Conservation (phyloP, 1,140 invertebrate species). For the Ceratoteleas bidentatus region DNA sequence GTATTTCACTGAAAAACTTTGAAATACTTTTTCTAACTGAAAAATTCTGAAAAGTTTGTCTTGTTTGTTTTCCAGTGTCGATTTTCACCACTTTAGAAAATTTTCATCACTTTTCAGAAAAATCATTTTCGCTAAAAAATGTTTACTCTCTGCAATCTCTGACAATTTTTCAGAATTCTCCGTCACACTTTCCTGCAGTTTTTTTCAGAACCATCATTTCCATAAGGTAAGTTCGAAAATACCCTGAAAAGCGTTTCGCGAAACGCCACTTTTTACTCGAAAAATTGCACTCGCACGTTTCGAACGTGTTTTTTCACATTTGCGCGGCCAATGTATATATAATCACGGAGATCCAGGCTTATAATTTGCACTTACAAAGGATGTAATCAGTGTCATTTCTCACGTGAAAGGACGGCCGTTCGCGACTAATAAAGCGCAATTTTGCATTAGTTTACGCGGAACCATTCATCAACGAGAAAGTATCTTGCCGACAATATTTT, state of each 20-base stretch:
- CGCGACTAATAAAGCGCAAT: slow-evolving; percentile 9
- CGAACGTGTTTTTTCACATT: slow-evolving; percentile 18
- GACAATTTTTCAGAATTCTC: too few species aligned
- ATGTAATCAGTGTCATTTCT: slow-evolving; percentile 46
- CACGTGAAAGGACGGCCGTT: too few species aligned
- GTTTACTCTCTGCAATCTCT: too few species aligned
- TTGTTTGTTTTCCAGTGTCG: too few species aligned
- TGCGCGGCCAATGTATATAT: slow-evolving; percentile 30
- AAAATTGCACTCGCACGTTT: slow-evolving; percentile 36
- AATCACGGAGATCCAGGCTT: slow-evolving; percentile 41
- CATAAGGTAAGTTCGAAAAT: slow-evolving; percentile 9
- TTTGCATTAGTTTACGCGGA: slow-evolving; percentile 2
- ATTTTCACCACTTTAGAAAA: too few species aligned
- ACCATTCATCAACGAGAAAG: slow-evolving; percentile 1
- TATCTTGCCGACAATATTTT: not conserved
- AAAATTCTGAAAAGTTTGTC: too few species aligned
- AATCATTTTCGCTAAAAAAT: too few species aligned
- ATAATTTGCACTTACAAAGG: slow-evolving; percentile 34
- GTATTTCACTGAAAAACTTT: too few species aligned
- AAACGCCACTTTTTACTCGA: slow-evolving; percentile 23
- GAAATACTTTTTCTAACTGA: too few species aligned
- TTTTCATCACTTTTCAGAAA: too few species aligned
- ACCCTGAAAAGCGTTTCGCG: slow-evolving; percentile 3
- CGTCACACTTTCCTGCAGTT: too few species aligned
- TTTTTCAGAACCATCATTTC: not conserved